A percentile compares a stretch with the other conserved stretches of the same genome.
These are phyloP conservation scores for Ruditapes philippinarum DNA, from an alignment of 1,140 invertebrate genomes.

Conservation along the genomic window DNA sequence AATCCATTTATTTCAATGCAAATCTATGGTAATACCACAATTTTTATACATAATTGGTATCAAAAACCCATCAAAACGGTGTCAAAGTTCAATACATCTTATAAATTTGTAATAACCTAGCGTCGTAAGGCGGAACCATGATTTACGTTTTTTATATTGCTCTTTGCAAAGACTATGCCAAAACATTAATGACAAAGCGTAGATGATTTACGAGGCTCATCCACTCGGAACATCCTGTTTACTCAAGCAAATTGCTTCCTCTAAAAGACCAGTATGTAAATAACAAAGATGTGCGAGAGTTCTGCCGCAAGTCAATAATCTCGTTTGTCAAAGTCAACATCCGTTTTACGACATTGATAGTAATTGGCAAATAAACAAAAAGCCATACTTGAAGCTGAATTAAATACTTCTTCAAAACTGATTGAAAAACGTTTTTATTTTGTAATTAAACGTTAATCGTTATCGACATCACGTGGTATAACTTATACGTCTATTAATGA, in stretches of 20 bases:
- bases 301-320: neutral
- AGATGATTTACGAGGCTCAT: neutral
- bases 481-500: too few species aligned
- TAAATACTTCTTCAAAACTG: too few species aligned
- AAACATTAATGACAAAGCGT: neutral
- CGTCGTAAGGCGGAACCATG: too few species aligned
- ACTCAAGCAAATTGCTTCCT: constrained; percentile 8
- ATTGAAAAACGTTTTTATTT: too few species aligned
- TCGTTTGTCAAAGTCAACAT: neutral
- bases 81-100: too few species aligned
- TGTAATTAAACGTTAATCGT: too few species aligned
- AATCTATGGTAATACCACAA: too few species aligned
- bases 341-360: neutral
- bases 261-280: constrained; percentile 9
- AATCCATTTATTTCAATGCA: too few species aligned
- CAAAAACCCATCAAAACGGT: too few species aligned
- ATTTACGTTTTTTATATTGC: neutral
- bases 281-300: neutral
- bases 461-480: too few species aligned
- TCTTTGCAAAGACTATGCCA: neutral
- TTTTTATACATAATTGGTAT: too few species aligned
- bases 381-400: neutral
- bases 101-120: too few species aligned
- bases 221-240: neutral
- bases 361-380: neutral